Evolutionary conservation across 2,888 invertebrate species (phyloP), one percentile per base, ranked within the genome.

Genomic region (Toxonevra muliebris): DNA sequence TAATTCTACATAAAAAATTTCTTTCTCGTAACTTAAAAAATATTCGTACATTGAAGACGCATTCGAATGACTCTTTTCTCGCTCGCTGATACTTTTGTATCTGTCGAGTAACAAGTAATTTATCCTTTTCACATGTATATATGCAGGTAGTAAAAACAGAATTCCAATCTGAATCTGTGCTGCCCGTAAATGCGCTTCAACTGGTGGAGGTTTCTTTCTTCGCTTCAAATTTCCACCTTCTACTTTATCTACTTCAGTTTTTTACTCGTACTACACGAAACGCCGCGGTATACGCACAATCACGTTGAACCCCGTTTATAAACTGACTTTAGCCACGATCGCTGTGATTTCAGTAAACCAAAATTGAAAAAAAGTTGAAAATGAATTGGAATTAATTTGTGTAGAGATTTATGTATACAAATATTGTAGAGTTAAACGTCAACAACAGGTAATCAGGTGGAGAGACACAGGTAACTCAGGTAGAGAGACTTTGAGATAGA

Each of bases 261-360:
- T 8, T n/a, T 15, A n/a, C 4, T 48, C 62, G 10, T 19, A 43
- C 53, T 12, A 11, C 30, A 17, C 30, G 30, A 30, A 30, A 4
- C 30, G 54, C 15, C 30, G 40, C 10, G 19, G 19, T 20, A 62
- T 74, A 73, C 75, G 77, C 73, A 74, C 30, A 30, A 30, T 30
- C 77, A 69, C 75, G 73, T 77, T 74, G 74, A 80, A 77, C 75
- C 76, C 72, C 76, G 78, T 76, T 80, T 80, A 78, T 79, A 74
- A 73, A 79, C 80, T 79, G 75, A 80, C 69, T 70, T 69, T 53
- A 72, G 74, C 72, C 74, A 42, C 54, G 76, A 70, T 76, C 72
- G 76, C 59, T 63, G 73, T 73, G 78, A 79, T 79, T 79, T 71
- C 48, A 41, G 8, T 65, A 72, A 59, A n/a, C 66, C 55, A 20